phyloP scores from a whole-genome alignment of 2,888 invertebrate genomes.

The Synergus itoensis region DNA sequence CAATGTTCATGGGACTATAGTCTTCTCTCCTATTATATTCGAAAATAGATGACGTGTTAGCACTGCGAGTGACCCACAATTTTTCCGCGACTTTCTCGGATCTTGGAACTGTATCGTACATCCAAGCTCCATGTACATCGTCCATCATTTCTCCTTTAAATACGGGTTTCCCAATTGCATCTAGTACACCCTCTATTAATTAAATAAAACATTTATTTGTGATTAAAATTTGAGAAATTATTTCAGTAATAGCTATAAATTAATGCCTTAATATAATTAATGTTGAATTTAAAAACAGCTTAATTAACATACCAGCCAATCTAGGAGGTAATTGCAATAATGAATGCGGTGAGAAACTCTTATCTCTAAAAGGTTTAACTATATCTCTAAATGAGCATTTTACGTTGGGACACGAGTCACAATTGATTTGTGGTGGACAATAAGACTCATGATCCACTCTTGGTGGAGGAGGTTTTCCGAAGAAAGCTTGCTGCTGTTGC shows the following conservation, averaged over 20 bases:
- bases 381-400: constrained; percentile 72
- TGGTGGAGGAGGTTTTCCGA: constrained; percentile 83
- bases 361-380: constrained; percentile 66
- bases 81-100: constrained; percentile 82
- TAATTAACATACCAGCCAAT: constrained; percentile 66
- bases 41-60: constrained; percentile 85
- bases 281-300: background rate
- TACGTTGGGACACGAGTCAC: constrained; percentile 82
- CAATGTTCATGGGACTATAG: constrained; percentile 78
- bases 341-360: constrained; percentile 61
- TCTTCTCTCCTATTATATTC: constrained; percentile 88
- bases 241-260: background rate
- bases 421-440: constrained; percentile 82
- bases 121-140: constrained; percentile 90
- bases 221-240: background rate
- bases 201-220: background rate
- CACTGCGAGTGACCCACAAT: constrained; percentile 91
- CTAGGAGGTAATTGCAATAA: constrained; percentile 62
- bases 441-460: constrained; percentile 81
- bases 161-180: constrained; percentile 96
- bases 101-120: constrained; percentile 85
- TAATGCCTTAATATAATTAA: background rate
- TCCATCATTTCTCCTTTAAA: constrained; percentile 88
- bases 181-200: constrained; percentile 88
- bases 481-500: constrained; percentile 74